These are phyloP conservation scores for Bruchidius siliquastri DNA, from an alignment of 2,888 invertebrate genomes.

Conservation along the genomic window DNA sequence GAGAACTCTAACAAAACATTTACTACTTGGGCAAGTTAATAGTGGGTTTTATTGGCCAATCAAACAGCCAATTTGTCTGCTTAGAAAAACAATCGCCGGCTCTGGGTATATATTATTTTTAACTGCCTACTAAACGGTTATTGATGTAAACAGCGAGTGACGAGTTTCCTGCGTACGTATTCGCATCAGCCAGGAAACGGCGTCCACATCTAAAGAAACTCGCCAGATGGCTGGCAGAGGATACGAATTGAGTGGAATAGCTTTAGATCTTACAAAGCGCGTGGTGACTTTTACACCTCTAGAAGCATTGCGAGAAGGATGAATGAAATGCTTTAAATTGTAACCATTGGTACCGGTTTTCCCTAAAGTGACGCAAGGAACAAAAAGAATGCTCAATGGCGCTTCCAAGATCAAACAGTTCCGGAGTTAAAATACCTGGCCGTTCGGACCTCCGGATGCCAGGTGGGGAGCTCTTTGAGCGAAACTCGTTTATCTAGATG, in stretches of 20 bases:
- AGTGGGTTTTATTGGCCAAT: neutral
- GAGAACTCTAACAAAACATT: neutral
- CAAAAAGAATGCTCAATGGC: no score
- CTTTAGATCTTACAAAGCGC: conserved; percentile 8
- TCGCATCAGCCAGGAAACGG: conserved; percentile 28
- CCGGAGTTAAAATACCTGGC: no score
- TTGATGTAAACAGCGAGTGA: conserved; percentile 38
- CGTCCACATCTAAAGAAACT: conserved; percentile 29
- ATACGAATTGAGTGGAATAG: neutral
- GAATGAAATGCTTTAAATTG: no score
- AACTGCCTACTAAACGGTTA: conserved; percentile 43
- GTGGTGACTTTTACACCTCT: no score
- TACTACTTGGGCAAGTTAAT: neutral
- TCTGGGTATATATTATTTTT: conserved; percentile 35
- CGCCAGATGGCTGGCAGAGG: neutral
- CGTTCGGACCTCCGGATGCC: no score
- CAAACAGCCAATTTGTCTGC: conserved; percentile 1
- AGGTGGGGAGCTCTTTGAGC: no score
- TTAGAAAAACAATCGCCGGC: conserved; percentile 1
- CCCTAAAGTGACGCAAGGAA: no score
- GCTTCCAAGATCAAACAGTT: no score
- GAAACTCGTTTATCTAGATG: no score
- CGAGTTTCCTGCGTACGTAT: conserved; percentile 39
- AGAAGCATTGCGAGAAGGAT: no score
- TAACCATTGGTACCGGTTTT: no score